phyloP scores from a whole-genome alignment of 2,888 invertebrate species.

The Agrilus biguttatus region DNA sequence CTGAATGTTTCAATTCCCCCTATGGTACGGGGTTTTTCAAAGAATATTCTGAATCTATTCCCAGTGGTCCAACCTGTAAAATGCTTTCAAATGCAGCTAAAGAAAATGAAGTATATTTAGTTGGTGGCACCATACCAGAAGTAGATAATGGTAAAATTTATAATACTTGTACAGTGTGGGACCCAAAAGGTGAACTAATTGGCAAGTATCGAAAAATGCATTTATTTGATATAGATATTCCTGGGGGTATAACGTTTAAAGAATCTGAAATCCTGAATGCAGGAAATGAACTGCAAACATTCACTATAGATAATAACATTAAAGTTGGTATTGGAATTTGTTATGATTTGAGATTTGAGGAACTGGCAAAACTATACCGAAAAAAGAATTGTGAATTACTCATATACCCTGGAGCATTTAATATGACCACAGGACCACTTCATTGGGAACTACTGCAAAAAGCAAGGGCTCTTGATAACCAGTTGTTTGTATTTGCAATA shows the following conservation, averaged over 20 bases:
- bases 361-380: conserved; percentile 66
- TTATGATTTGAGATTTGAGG: conserved; percentile 86
- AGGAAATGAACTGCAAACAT: conserved; percentile 59
- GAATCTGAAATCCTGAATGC: conserved; percentile 75
- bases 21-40: conserved; percentile 77
- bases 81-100: conserved; percentile 62
- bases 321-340: conserved; percentile 88
- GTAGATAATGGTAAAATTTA: conserved; percentile 47
- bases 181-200: conserved; percentile 59
- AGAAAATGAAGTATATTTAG: conserved; percentile 59
- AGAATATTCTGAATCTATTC: conserved; percentile 75
- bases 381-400: conserved; percentile 64
- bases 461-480: conserved; percentile 75
- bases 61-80: conserved; percentile 58
- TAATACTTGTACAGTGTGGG: conserved; percentile 84
- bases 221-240: conserved; percentile 91
- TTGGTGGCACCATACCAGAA: conserved; percentile 89
- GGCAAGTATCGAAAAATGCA: conserved; percentile 82
- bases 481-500: conserved; percentile 72
- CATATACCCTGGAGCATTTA: conserved; percentile 90
- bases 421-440: conserved; percentile 87
- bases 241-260: conserved; percentile 80
- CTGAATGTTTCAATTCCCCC: conserved; percentile 91
- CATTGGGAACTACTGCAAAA: conserved; percentile 84
- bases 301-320: conserved; percentile 50